phyloP scores from a whole-genome alignment of 2,797 vertebrate genomes.

The Mallotus villosus region DNA sequence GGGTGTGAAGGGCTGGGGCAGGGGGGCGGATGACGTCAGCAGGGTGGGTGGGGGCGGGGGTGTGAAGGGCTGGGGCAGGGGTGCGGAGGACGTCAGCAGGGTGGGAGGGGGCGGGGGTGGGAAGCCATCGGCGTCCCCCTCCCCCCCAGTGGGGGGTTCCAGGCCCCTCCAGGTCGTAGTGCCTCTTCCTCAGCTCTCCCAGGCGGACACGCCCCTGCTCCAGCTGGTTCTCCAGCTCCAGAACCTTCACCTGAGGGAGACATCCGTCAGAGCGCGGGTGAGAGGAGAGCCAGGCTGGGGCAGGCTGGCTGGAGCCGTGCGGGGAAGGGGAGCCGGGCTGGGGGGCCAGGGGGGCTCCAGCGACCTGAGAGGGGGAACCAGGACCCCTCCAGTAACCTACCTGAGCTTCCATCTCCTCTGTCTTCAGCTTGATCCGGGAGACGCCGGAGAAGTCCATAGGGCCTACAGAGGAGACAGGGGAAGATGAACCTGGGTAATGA shows the following conservation, averaged over 20 bases:
- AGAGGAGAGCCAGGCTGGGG: background rate
- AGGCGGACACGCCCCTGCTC: constrained; percentile 89
- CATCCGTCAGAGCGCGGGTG: background rate
- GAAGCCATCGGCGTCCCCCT: constrained; percentile 41
- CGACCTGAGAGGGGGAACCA: no score
- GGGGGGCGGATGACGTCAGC: constrained; percentile 23
- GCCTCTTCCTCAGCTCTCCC: constrained; percentile 91
- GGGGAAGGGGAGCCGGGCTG: no score
- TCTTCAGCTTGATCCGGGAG: constrained; percentile 94
- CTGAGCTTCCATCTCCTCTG: constrained; percentile 97
- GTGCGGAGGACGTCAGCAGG: constrained; percentile 36
- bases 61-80: constrained; percentile 16
- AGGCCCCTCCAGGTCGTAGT: constrained; percentile 81
- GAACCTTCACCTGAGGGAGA: constrained; percentile 84
- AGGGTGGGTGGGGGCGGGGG: constrained; percentile 57
- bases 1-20: constrained; percentile 60
- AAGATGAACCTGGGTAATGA: background rate
- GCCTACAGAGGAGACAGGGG: constrained; percentile 66
- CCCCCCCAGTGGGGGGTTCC: constrained; percentile 15
- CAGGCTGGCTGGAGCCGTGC: background rate
- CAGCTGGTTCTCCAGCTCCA: constrained; percentile 90
- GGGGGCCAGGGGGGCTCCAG: no score
- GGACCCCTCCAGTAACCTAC: constrained; percentile 60
- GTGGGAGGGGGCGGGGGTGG: constrained; percentile 67
- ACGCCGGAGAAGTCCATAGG: constrained; percentile 92